A percentile compares a stretch with the other conserved stretches of the same genome.
phyloP scores from a whole-genome alignment of 2,113 vertebrate genomes.

The Marmota monax region DNA sequence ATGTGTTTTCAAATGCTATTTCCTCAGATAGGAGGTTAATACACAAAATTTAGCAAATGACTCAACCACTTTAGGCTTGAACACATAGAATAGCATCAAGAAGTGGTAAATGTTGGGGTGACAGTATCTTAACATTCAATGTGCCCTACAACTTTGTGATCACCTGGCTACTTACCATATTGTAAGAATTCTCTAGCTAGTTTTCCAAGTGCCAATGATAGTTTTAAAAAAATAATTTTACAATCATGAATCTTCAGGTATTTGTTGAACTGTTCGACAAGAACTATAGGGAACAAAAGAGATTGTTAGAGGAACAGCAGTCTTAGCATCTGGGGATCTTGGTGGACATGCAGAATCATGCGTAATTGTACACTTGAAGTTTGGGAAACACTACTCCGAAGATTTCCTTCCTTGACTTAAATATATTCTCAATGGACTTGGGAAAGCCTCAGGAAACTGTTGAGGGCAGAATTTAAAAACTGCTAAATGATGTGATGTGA shows the following conservation, averaged over 20 bases:
- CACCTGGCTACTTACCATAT: background rate
- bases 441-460: background rate
- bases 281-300: background rate
- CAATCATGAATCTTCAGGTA: background rate
- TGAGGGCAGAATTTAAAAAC: background rate
- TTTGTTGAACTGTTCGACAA: background rate
- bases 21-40: conserved; percentile 70
- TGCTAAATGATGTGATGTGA: background rate
- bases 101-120: background rate
- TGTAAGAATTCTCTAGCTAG: background rate
- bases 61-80: background rate
- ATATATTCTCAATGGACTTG: background rate
- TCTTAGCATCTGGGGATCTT: background rate
- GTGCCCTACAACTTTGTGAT: background rate
- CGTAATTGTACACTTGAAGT: background rate
- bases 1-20: conserved; percentile 60
- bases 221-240: conserved; percentile 9
- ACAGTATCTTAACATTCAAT: background rate
- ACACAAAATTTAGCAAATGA: conserved; percentile 64
- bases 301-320: background rate
- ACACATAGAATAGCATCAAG: background rate
- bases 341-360: background rate
- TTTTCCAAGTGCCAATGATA: background rate
- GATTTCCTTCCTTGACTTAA: background rate
- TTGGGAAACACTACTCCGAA: background rate